Evolutionary conservation across 2,888 invertebrate genomes (phyloP), one percentile per base, ranked within the genome.

Genomic region (Acrobasis repandana): DNA sequence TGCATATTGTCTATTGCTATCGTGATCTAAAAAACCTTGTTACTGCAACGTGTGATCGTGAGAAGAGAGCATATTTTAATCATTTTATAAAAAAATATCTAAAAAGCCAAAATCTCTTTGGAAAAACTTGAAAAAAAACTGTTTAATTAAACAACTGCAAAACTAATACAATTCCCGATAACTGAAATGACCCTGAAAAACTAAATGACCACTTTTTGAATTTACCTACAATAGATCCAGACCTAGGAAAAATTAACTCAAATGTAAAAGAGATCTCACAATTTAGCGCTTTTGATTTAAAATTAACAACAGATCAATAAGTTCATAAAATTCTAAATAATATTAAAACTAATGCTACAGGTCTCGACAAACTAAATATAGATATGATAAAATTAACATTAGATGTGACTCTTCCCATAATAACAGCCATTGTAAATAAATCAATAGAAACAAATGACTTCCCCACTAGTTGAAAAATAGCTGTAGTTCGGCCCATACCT

Each of bases 21-120:
- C 51, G 65, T 8, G 50, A 9, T 6, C 61, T 71, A 0, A 61
- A 63, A 50, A 68, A 68, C 16, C 47, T 62, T 0, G 65, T 64
- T 0, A 65, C 48, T 0, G 46, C 52, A 2, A 51, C 68, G 1
- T 49, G 64, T 10, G 57, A 67, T 50, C 36, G 61, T 1, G 69
- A 71, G 61, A 63, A 63, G 33, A 61, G 43, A 43, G 66, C 67
- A 0, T 69, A 62, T 51, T 66, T 62, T 47, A 63, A 59, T 5
- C 51, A 36, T 52, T 64, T 52, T 56, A 56, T 69, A 0, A 67
- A 67, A 33, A 63, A 60, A n/a, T 65, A 66, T 15, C 43, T 57
- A 36, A 46, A 58, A 8, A 47, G 61, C 1, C 62, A 62, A 1
- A 65, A 56, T 38, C 9, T 20, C 18, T 56, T 67, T 46, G 64